Percentiles rank a stretch among this genome's conserved stretches.
Evolutionary conservation across 2,888 invertebrate genomes (phyloP).

Genomic region (Belgica antarctica): DNA sequence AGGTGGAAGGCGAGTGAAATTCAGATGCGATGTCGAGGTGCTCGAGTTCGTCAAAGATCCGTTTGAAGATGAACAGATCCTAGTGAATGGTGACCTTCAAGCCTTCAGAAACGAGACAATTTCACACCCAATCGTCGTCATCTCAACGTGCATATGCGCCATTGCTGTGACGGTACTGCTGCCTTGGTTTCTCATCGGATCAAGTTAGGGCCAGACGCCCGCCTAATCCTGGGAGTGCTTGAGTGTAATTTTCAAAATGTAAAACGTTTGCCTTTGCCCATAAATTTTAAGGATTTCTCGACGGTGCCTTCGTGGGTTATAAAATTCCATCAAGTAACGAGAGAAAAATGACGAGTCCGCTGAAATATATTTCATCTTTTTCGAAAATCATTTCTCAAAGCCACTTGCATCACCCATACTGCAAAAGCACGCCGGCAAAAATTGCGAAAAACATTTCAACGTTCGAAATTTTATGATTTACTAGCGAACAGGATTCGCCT

Average conservation of each 20-base stretch:
- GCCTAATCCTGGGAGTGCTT: no score
- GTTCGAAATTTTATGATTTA: conserved; percentile 27
- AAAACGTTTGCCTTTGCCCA: not conserved
- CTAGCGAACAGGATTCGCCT: not conserved
- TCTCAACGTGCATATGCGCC: conserved; percentile 53
- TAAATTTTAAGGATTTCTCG: conserved; percentile 6
- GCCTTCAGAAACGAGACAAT: conserved; percentile 48
- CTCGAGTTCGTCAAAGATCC: conserved; percentile 55
- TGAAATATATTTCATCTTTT: not conserved
- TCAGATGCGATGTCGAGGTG: conserved; percentile 56
- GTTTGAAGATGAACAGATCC: conserved; percentile 50
- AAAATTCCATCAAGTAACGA: conserved; percentile 1
- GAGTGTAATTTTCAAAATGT: not conserved
- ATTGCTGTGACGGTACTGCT: conserved; percentile 53
- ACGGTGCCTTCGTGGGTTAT: conserved; percentile 1
- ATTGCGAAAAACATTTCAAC: not conserved
- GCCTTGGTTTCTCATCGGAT: conserved; percentile 52
- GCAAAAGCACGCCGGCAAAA: not conserved
- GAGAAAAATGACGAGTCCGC: not conserved
- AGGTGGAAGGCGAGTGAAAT: conserved; percentile 52
- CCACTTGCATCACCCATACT: not conserved
- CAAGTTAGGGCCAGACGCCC: conserved; percentile 15
- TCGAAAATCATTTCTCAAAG: conserved; percentile 12
- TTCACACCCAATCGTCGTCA: conserved; percentile 51
- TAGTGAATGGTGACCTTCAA: conserved; percentile 46